These are phyloP conservation scores for Sycophaga agraensis DNA, from an alignment of 1,140 invertebrate genomes.

Conservation along the genomic window DNA sequence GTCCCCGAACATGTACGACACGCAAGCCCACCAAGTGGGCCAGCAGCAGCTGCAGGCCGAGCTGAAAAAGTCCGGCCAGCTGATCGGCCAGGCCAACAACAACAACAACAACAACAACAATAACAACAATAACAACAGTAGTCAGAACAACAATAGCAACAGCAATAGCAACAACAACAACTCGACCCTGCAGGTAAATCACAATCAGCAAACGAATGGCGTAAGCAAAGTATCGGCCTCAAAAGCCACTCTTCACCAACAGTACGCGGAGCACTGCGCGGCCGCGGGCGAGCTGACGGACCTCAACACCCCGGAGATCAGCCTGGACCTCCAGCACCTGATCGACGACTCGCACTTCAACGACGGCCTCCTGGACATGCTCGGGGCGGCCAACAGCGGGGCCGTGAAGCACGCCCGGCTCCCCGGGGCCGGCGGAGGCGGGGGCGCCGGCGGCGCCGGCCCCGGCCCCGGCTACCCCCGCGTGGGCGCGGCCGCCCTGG, in stretches of 20 bases:
- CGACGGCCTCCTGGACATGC: conserved; percentile 78
- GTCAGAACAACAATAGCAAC: conserved; percentile 38
- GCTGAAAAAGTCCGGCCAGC: conserved; percentile 47
- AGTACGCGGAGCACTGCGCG: conserved; percentile 65
- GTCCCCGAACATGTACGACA: conserved; percentile 56
- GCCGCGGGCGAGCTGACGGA: conserved; percentile 74
- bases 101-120: conserved; percentile 41
- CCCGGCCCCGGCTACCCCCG: conserved; percentile 53
- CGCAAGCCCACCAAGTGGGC: conserved; percentile 52
- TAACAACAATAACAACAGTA: background rate
- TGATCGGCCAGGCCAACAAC: conserved; percentile 41
- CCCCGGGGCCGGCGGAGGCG: background rate
- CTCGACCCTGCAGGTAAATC: conserved; percentile 50
- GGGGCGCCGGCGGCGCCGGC: conserved; percentile 40
- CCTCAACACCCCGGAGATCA: conserved; percentile 85
- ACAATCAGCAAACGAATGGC: conserved; percentile 49
- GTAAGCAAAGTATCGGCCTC: conserved; percentile 56
- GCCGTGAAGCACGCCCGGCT: conserved; percentile 51
- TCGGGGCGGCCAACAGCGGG: conserved; percentile 56
- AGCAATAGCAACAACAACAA: conserved; percentile 46
- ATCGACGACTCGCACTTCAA: conserved; percentile 78
- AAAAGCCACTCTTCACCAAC: conserved; percentile 60
- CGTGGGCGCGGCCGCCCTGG: conserved; percentile 62
- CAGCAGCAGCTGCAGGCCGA: conserved; percentile 38
- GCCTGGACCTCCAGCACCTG: conserved; percentile 81